These are phyloP conservation scores for Anastatus disparis DNA, from an alignment of 1,140 invertebrate species.

Conservation along the genomic window DNA sequence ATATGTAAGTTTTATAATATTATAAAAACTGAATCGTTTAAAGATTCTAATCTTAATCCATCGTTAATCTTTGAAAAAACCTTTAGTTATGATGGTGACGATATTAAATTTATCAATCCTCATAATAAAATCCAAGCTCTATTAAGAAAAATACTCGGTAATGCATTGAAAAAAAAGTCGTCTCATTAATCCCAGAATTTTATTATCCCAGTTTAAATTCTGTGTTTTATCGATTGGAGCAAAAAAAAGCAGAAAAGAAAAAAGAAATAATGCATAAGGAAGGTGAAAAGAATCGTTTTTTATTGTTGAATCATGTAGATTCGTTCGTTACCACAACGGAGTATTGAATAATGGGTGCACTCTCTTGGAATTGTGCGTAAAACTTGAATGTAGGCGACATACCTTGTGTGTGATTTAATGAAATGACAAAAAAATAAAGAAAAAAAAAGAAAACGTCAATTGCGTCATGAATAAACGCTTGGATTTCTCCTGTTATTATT, in stretches of 20 bases:
- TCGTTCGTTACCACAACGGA: neutral
- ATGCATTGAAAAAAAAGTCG: constrained; percentile 14
- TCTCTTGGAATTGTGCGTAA: neutral
- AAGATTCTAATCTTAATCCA: too few relatives aligned
- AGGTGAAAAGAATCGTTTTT: constrained; percentile 1
- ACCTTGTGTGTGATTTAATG: constrained; percentile 24
- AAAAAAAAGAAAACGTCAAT: constrained; percentile 7
- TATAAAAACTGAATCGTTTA: too few relatives aligned
- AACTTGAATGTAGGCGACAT: neutral
- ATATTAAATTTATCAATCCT: too few relatives aligned
- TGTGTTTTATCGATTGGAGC: too few relatives aligned
- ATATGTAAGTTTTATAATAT: too few relatives aligned
- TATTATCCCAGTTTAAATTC: too few relatives aligned
- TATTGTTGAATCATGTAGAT: constrained; percentile 22
- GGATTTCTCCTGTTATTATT: constrained; percentile 30
- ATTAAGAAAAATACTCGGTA: too few relatives aligned
- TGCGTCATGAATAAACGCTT: constrained; percentile 16
- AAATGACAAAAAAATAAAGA: constrained; percentile 6
- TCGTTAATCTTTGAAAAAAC: too few relatives aligned
- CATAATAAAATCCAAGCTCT: too few relatives aligned
- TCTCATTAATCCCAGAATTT: neutral
- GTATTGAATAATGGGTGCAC: constrained; percentile 7
- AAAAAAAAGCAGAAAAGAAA: neutral
- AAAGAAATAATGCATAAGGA: neutral
- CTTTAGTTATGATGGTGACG: too few relatives aligned